A percentile compares a stretch with the other conserved stretches of the same genome.
phyloP scores from a whole-genome alignment of 2,888 invertebrate genomes.

The Imbricaverruca yamaguchii region DNA sequence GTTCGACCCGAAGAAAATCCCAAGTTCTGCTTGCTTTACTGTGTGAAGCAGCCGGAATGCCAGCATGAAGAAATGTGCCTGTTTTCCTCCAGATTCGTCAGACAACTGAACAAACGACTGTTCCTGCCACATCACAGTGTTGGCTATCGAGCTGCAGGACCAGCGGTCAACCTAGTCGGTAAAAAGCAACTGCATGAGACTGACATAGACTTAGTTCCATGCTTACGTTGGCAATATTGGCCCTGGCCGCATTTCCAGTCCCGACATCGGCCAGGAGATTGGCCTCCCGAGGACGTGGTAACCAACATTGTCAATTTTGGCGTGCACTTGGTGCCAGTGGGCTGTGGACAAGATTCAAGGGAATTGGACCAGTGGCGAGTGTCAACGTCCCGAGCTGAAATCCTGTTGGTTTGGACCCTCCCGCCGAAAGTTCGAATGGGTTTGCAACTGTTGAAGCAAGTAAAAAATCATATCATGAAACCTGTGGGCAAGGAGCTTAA shows the following conservation, averaged over 20 bases:
- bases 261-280: background rate
- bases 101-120: background rate
- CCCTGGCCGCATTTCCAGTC: background rate
- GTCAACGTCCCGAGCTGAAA: background rate
- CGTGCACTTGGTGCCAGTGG: background rate
- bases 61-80: background rate
- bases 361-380: background rate
- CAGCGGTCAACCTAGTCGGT: background rate
- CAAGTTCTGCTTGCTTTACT: background rate
- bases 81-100: background rate
- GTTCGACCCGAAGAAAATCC: background rate
- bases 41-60: background rate
- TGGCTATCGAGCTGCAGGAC: too few species aligned
- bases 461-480: background rate
- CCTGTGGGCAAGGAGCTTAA: background rate
- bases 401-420: background rate
- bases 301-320: background rate
- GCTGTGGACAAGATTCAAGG: background rate
- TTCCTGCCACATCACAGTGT: background rate
- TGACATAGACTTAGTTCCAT: background rate
- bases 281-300: background rate
- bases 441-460: background rate
- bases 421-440: background rate
- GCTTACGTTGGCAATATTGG: background rate
- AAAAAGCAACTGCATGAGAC: background rate